phyloP scores from a whole-genome alignment of 2,113 vertebrate genomes.

The Myrmophylax atrothorax region DNA sequence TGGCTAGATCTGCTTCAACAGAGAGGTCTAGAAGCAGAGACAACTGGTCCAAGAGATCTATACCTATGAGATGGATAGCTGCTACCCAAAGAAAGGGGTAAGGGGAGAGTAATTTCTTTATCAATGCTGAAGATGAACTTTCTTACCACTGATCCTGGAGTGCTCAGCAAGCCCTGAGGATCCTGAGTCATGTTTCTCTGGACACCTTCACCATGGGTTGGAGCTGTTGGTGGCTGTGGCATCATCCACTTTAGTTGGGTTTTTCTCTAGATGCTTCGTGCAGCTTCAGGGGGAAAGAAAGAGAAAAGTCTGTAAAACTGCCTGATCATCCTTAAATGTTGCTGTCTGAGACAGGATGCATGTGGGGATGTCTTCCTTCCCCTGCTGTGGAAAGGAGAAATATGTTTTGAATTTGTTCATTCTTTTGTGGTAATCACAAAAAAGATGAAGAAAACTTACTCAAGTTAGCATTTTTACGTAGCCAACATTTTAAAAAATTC shows the following conservation, averaged over 20 bases:
- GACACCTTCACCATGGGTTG: not conserved
- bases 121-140: not conserved
- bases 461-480: not conserved
- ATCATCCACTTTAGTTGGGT: rapidly evolving
- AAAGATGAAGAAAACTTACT: not conserved
- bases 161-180: not conserved
- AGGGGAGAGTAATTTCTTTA: not conserved
- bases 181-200: not conserved
- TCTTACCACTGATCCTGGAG: not conserved
- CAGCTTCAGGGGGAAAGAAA: not conserved
- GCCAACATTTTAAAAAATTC: not conserved
- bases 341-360: not conserved
- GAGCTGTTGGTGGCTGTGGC: not conserved
- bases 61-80: not conserved
- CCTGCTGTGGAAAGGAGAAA: not conserved
- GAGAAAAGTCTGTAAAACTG: not conserved
- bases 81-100: not conserved
- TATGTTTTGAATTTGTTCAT: not conserved
- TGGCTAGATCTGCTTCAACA: not conserved
- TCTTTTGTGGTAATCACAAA: not conserved
- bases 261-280: not conserved
- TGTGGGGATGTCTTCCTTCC: not conserved
- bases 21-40: not conserved
- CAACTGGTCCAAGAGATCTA: not conserved
- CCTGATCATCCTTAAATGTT: not conserved